Base-by-base conservation (phyloP, 2,113 vertebrate species). In the Poeciliopsis retropinna region DNA sequence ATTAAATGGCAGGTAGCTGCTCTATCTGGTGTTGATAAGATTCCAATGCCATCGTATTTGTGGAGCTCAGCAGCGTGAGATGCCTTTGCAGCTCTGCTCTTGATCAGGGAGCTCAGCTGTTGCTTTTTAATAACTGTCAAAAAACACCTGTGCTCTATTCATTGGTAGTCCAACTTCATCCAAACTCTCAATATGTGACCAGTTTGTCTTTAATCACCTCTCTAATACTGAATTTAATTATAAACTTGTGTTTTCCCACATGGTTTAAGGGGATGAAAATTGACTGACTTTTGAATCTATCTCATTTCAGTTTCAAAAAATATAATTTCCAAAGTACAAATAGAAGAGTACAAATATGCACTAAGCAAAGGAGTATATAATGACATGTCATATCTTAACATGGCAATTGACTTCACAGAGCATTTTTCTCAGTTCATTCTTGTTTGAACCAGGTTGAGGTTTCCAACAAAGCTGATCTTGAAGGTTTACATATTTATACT, bases 51-150 rank as follows among this genome's bases (percentile, higher is more conserved):
- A 12, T 64, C 61, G 51, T 22, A n/a, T 39, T 64, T 51, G 67
- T 47, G 60, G 30, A 47, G 34, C 64, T 64, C 34, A 19, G 32
- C 51, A 70, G 30, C 27, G 4, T 60, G 74, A 69, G 74, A 76
- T 79, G 80, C 73, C 61, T 25, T 54, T 70, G 73, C 70, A 29
- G 61, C 73, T 73, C 69, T 47, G 64, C 32, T 22, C 67, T 73
- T 6, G 37, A 78, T 84, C 61, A 63, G 61, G 72, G 72, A 80
- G 81, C 75, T 83, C 83, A 85, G 81, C 77, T 85, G 78, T 71
- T 68, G 64, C 70, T 67, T 78, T 76, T 80, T 84, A 81, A 79
- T 88, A 65, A 87, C 34, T 61, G 34, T 27, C 47, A 15, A 72
- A 74, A 60, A 78, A 47, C 78, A 87, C 64, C 85, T 79, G 83